Evolutionary conservation across 1,140 invertebrate genomes (phyloP).

Genomic region (Cydia strobilella): DNA sequence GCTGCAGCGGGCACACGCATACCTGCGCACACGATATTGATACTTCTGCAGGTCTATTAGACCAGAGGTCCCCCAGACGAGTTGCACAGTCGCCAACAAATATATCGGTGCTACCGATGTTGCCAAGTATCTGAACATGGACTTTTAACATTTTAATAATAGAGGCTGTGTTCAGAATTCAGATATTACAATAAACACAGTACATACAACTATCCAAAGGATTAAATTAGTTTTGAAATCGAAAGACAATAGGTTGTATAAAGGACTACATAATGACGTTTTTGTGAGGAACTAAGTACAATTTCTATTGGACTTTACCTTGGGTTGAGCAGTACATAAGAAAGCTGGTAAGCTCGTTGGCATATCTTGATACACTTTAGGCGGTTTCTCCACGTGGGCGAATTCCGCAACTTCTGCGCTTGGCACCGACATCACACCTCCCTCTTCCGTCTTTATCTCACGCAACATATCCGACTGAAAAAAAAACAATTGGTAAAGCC

Average conservation of each 20-base stretch:
- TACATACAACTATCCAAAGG: too few relatives aligned
- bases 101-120: too few relatives aligned
- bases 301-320: conserved; percentile 45
- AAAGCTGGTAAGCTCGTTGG: conserved; percentile 57
- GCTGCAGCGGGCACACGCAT: conserved; percentile 40
- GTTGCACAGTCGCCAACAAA: too few relatives aligned
- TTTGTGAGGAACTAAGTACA: too few relatives aligned
- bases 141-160: too few relatives aligned
- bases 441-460: conserved; percentile 70
- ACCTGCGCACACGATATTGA: conserved; percentile 45
- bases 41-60: background rate
- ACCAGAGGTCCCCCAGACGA: too few relatives aligned
- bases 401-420: conserved; percentile 43
- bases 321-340: conserved; percentile 58
- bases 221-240: too few relatives aligned
- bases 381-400: conserved; percentile 53
- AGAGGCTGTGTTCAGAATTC: too few relatives aligned
- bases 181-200: too few relatives aligned
- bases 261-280: too few relatives aligned
- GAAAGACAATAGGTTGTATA: too few relatives aligned
- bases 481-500: background rate
- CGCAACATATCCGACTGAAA: conserved; percentile 61
- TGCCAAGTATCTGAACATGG: too few relatives aligned
- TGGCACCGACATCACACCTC: conserved; percentile 54
- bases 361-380: conserved; percentile 39